A percentile compares a stretch with the other conserved stretches of the same genome.
phyloP scores from a whole-genome alignment of 2,888 invertebrate species.

The Pterostichus madidus region DNA sequence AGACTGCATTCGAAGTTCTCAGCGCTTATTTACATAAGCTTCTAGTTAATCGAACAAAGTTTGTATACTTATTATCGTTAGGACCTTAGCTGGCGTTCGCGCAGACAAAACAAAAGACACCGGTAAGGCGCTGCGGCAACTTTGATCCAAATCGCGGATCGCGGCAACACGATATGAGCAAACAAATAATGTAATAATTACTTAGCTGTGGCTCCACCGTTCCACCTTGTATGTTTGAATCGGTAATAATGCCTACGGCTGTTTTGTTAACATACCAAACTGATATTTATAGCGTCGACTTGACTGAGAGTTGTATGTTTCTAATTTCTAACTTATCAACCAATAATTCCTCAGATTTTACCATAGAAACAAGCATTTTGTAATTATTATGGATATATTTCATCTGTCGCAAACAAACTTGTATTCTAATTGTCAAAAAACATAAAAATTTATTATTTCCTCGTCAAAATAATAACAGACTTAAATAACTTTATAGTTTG shows the following conservation, averaged over 20 bases:
- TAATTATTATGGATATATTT: no score
- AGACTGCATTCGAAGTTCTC: constrained; percentile 39
- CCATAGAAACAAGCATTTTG: no score
- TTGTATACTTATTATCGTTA: constrained; percentile 52
- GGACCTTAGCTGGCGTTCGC: constrained; percentile 24
- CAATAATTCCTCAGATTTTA: no score
- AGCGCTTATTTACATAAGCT: constrained; percentile 53
- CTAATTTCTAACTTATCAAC: no score
- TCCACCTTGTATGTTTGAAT: not conserved
- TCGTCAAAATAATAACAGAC: no score
- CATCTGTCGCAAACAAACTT: no score
- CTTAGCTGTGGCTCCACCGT: not conserved
- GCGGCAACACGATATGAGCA: constrained; percentile 30
- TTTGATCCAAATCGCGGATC: constrained; percentile 41
- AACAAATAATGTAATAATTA: constrained; percentile 45
- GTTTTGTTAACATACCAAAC: constrained; percentile 2
- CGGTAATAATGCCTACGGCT: not conserved
- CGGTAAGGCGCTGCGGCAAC: constrained; percentile 19
- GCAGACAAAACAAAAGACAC: constrained; percentile 37
- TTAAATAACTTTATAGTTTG: no score
- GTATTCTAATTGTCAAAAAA: no score
- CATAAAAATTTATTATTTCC: no score
- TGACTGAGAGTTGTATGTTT: not conserved
- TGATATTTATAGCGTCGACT: constrained; percentile 17
- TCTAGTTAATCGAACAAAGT: constrained; percentile 55